Evolutionary conservation across 2,888 invertebrate genomes (phyloP), one percentile per base, ranked within the genome.

Genomic region (Rotaria sp.): DNA sequence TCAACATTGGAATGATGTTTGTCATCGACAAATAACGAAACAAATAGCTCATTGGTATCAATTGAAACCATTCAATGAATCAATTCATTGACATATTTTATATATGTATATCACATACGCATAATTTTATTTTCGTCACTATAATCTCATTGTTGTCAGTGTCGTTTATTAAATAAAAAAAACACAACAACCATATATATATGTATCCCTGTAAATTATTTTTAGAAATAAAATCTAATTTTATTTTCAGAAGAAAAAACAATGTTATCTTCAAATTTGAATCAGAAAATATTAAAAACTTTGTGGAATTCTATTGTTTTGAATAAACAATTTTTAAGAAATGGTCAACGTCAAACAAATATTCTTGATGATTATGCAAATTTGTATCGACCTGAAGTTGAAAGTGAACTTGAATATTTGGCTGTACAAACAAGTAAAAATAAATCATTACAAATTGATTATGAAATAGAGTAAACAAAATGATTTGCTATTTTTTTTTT

Each of bases 41-140:
- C 98, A 98, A 93, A 97, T 98, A 91, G 98, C 98, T 88, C 97
- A 98, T 92, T 99, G 98, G 98, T 98, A 99, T 93, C 96, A 97
- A 93, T 93, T 98, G 89, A 94, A 88, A 80, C 8, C 74, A 50
- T 74, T 67, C 15, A n/a, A 80, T 80, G 26, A 80, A 41, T n/a
- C 41, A n/a, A 45, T 80, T 80, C 35, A 67, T 59, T 59, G 57
- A 59, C 30, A 10, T 10, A 13, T 30, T 15, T 59, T 59, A 1
- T 11, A 67, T 35, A 67, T 67, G 35, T 7, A 35, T 35, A 7
- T 67, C 35, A 35, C 67, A 67, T 67, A 67, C 21, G 8, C 30
- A 67, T 67, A 67, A 67, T 67, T 35, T 30, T 21, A 35, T 67
- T 35, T 21, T 30, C 18, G 30, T 67, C 15, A 15, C 35, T 30